Evolutionary conservation across 2,888 invertebrate genomes (phyloP), one percentile per base, ranked within the genome.

Genomic region (Agrotis ipsilon): DNA sequence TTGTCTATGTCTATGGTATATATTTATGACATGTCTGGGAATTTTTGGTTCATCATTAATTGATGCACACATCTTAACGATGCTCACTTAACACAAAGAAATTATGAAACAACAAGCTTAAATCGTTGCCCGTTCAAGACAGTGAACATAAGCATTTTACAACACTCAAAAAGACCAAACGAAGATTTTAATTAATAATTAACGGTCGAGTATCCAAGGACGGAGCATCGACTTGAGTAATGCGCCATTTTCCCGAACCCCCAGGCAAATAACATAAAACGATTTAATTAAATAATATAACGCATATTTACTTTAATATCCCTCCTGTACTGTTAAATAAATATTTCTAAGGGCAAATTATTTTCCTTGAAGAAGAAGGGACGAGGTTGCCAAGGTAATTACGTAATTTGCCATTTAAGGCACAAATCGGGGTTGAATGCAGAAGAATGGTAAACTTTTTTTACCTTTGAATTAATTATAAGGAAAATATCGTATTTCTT

Each of bases 231-330:
- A 32, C 60, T 68, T 55, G 75, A 78, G 75, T 71, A 72, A 82
- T 60, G 57, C 74, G 51, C 66, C 65, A 78, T 77, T 71, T 78
- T 69, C 62, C 43, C 48, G 64, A 72, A 58, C 71, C 78, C 70
- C 51, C 19, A 61, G 82, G 80, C 80, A 76, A 78, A 86, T 81
- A 84, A 85, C 77, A 86, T 84, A 63, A 75, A 75, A 84, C 73
- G 75, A 74, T 84, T 82, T 84, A 84, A 86, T 85, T 86, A 85
- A 86, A 78, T 82, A 84, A 80, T 72, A 83, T 71, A 72, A 68
- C 58, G 79, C 57, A 78, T 77, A 75, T 82, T 74, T 78, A 83
- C 72, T 72, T 82, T 74, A 68, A 82, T 77, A 85, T 81, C 73
- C 72, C 68, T 75, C 54, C 67, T 75, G 72, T 81, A 75, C 72